Base-by-base conservation (phyloP, 2,797 vertebrate genomes). In the Ptychadena robeensis region DNA sequence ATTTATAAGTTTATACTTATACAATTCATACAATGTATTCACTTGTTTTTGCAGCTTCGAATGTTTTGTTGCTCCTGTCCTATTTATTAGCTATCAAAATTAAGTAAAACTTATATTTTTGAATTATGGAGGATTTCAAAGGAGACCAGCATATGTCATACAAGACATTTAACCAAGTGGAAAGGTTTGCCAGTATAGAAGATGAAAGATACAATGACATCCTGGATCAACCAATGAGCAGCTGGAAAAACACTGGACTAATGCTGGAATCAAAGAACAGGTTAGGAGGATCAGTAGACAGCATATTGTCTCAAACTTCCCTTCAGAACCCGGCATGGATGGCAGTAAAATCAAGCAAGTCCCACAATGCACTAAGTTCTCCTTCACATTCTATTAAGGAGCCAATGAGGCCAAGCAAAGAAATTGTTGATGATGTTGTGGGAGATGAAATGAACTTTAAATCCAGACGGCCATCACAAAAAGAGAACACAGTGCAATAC, bases 391-490 rank as follows among this genome's bases (percentile, higher is more conserved):
- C 38, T 37, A 57, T 70, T 15, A 32, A 30, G 28, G 35, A 73
- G 72, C 28, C 27, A n/a, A 72, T 22, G 69, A 18, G 37, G 27
- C 25, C 37, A 44, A 32, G 48, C 30, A 31, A 57, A 28, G 38
- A 87, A 30, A 32, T 83, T 53, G 71, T 86, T 34, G 86, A 85
- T 34, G 80, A 87, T 72, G 76, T 88, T 53, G 76, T 82, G 61
- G 88, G 82, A 57, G 85, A 88, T 76, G 82, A 87, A 65, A 69
- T 84, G 27, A 37, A 34, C 28, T 80, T 85, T 27, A 85, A 77
- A 66, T 9, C 35, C 75, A 27, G 68, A 12, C 15, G 25, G 10
- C 12, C 53, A 34, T 14, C n/a, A 34, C 64, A 76, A 53, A 61
- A 64, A 40, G 4, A 12, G 68, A 44, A 15, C 28, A 9, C 67